These are phyloP conservation scores for Oceanites oceanicus DNA, from an alignment of 2,113 vertebrate species.

Conservation along the genomic window DNA sequence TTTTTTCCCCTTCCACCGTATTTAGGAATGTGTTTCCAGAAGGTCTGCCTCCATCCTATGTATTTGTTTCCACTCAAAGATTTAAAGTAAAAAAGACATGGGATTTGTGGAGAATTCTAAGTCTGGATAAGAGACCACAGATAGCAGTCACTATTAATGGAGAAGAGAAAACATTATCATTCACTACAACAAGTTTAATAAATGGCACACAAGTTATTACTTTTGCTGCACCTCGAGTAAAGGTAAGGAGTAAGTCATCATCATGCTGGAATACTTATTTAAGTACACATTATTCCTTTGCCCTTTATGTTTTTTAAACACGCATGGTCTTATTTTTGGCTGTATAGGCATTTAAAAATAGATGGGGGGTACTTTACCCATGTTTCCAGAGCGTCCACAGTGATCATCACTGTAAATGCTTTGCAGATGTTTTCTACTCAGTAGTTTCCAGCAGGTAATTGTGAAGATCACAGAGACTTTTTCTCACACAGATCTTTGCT, in stretches of 20 bases:
- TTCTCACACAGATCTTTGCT: not conserved
- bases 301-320: not conserved
- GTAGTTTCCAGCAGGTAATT: not conserved
- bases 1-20: not conserved
- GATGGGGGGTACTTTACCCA: not conserved
- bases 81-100: slow-evolving; percentile 92
- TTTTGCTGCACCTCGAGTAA: slow-evolving; percentile 80
- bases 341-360: not conserved
- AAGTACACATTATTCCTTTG: not conserved
- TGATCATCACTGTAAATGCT: not conserved
- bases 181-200: slow-evolving; percentile 87
- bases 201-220: slow-evolving; percentile 85
- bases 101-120: slow-evolving; percentile 95
- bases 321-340: not conserved
- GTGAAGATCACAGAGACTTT: not conserved
- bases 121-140: slow-evolving; percentile 84
- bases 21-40: slow-evolving; percentile 91
- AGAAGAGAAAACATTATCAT: slow-evolving; percentile 81
- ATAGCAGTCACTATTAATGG: slow-evolving; percentile 93
- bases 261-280: not conserved
- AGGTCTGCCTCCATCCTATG: slow-evolving; percentile 95
- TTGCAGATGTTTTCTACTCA: not conserved
- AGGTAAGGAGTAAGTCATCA: slow-evolving; percentile 71
- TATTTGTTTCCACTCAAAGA: slow-evolving; percentile 93
- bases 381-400: not conserved